These are phyloP conservation scores for Sprattus sprattus DNA, from an alignment of 2,113 vertebrate genomes.

Conservation along the genomic window DNA sequence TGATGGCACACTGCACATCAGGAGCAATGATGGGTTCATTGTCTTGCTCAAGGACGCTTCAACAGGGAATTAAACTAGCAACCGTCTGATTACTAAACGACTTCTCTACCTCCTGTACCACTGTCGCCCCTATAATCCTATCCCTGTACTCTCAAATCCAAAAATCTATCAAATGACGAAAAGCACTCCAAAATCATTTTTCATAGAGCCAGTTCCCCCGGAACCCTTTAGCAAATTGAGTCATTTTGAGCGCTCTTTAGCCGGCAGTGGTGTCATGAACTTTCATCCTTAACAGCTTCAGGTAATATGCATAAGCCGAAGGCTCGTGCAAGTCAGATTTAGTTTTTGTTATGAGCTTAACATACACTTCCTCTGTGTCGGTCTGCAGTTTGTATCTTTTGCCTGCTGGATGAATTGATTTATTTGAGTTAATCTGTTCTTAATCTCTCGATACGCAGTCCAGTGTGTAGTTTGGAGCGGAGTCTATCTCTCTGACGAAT, in stretches of 20 bases:
- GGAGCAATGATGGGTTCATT: too few species aligned
- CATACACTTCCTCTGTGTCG: neutral
- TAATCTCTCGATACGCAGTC: neutral
- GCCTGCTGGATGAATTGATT: neutral
- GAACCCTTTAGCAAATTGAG: neutral
- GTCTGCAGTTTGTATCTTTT: neutral
- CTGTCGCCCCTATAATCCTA: neutral
- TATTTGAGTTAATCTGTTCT: neutral
- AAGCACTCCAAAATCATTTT: neutral
- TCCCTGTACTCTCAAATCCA: neutral
- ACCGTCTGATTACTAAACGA: too few species aligned
- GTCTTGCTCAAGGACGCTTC: too few species aligned
- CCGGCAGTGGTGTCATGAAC: neutral
- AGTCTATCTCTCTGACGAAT: neutral
- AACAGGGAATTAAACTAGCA: too few species aligned
- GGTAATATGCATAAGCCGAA: neutral
- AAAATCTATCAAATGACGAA: neutral
- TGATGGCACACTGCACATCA: too few species aligned
- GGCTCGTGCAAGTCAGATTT: neutral
- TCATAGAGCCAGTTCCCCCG: neutral
- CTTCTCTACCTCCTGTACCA: too few species aligned
- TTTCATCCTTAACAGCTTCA: neutral
- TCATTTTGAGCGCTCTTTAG: neutral
- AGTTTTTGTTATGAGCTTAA: neutral
- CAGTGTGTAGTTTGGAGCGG: neutral